phyloP scores from a whole-genome alignment of 2,888 invertebrate genomes.

The Platycnemis pennipes region DNA sequence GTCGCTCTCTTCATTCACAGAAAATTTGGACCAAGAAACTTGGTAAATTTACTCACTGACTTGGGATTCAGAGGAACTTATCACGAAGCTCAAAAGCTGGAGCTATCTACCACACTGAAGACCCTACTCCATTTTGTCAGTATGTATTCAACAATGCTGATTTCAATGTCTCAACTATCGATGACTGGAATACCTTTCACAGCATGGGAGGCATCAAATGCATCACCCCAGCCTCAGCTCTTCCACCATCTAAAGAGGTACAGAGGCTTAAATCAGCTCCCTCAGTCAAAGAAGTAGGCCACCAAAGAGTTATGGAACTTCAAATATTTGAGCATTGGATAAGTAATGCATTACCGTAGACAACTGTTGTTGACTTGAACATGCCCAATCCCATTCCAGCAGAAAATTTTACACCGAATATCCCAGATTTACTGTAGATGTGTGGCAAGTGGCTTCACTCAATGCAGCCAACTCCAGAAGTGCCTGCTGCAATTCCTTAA shows the following conservation, averaged over 20 bases:
- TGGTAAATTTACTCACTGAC: constrained; percentile 72
- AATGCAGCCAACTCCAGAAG: background rate
- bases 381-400: background rate
- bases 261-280: background rate
- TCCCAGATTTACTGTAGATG: background rate
- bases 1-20: constrained; percentile 70
- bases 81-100: constrained; percentile 70
- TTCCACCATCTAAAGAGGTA: background rate
- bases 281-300: background rate
- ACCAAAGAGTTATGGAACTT: background rate
- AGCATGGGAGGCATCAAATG: constrained; percentile 71
- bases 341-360: background rate
- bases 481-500: background rate
- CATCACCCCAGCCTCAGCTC: constrained; percentile 25
- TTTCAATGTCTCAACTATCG: constrained; percentile 70
- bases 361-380: background rate
- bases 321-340: background rate
- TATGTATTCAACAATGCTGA: constrained; percentile 70
- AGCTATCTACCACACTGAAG: constrained; percentile 69
- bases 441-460: background rate
- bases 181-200: constrained; percentile 71
- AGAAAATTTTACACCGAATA: background rate
- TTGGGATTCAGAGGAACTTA: constrained; percentile 72
- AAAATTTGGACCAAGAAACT: constrained; percentile 72
- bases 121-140: constrained; percentile 26